A percentile compares a stretch with the other conserved stretches of the same genome.
Evolutionary conservation across 2,888 invertebrate species (phyloP).

Genomic region (Alcis repandata): DNA sequence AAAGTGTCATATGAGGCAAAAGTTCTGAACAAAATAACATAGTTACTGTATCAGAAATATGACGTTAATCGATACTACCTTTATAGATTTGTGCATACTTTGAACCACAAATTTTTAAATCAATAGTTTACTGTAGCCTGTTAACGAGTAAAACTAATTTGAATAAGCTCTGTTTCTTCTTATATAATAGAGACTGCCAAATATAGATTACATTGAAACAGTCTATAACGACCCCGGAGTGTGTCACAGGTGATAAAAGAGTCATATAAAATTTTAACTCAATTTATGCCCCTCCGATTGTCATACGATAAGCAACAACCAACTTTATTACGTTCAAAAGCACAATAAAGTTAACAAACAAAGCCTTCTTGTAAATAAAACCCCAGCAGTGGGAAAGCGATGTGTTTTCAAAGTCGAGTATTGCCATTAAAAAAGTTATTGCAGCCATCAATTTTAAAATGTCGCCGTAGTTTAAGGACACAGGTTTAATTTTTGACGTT

Average conservation of each 20-base stretch:
- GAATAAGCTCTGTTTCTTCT: neutral
- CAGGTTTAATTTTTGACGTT: conserved; percentile 78
- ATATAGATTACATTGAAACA: conserved; percentile 8
- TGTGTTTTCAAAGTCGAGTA: conserved; percentile 60
- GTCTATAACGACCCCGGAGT: neutral
- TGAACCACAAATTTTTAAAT: too few species aligned
- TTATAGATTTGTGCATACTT: too few species aligned
- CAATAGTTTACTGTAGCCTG: too few species aligned
- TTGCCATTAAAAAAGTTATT: conserved; percentile 79
- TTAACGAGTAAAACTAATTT: too few species aligned
- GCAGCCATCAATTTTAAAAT: conserved; percentile 74
- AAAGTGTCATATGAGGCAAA: too few species aligned
- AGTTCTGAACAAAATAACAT: too few species aligned
- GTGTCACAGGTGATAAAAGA: conserved; percentile 47
- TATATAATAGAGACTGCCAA: neutral
- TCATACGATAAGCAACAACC: conserved; percentile 58
- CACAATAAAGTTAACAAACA: conserved; percentile 75
- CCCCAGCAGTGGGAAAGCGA: conserved; percentile 70
- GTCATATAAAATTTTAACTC: conserved; percentile 55
- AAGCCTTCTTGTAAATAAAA: conserved; percentile 75
- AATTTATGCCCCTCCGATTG: conserved; percentile 59
- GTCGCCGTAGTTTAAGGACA: conserved; percentile 74
- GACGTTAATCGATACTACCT: too few species aligned
- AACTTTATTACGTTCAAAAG: conserved; percentile 73
- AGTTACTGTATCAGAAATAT: too few species aligned